phyloP scores from a whole-genome alignment of 2,113 vertebrate species.

The Anarhynchus alexandrinus region DNA sequence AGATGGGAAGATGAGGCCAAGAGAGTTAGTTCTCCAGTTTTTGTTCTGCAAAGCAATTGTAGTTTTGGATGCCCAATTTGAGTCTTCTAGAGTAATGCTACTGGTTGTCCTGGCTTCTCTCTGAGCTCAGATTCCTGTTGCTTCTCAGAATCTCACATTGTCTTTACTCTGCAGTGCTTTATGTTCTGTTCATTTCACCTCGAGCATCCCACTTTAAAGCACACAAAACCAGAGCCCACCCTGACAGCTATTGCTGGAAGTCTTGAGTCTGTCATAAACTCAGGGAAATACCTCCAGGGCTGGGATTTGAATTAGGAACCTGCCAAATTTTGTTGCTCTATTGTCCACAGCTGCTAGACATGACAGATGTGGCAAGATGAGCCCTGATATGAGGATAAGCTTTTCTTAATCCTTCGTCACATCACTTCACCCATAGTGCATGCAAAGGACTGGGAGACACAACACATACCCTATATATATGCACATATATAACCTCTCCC shows the following conservation, averaged over 20 bases:
- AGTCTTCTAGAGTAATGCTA: not conserved
- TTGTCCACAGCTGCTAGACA: not conserved
- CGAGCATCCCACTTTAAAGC: not conserved
- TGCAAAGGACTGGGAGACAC: not conserved
- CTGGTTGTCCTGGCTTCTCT: not conserved
- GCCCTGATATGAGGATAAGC: rapidly evolving
- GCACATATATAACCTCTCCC: not conserved
- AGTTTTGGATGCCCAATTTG: not conserved
- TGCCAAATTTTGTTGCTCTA: not conserved
- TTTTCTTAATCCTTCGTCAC: not conserved
- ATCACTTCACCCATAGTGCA: not conserved
- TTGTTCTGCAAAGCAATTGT: not conserved
- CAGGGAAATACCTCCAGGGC: not conserved
- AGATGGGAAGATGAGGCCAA: not conserved
- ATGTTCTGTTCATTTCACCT: not conserved
- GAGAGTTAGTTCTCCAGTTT: not conserved
- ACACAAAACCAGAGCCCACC: not conserved
- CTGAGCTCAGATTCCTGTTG: not conserved
- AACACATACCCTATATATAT: not conserved
- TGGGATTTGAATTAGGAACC: not conserved
- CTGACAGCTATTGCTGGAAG: not conserved
- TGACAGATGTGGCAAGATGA: not conserved
- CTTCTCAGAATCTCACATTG: not conserved
- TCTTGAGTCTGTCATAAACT: not conserved
- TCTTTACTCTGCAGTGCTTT: not conserved